Evolutionary conservation across 2,888 invertebrate genomes (phyloP).

Genomic region (Prosopocoilus inquinatus): DNA sequence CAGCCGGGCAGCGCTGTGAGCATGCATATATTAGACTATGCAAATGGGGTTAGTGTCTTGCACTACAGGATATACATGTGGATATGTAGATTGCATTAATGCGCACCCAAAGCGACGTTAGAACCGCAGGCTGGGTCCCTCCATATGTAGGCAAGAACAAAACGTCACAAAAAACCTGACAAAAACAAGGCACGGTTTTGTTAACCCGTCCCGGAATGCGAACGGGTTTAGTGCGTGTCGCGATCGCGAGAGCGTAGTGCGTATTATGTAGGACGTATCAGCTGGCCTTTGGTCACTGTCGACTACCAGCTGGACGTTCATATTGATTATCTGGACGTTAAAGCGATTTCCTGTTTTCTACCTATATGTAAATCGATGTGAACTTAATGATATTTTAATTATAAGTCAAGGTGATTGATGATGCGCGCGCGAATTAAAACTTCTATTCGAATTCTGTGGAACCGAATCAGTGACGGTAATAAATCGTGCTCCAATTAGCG

Average conservation of each 20-base stretch:
- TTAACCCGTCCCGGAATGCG: slow-evolving; percentile 17
- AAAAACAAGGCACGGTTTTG: slow-evolving; percentile 32
- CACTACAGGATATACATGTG: slow-evolving; percentile 36
- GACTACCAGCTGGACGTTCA: slow-evolving; percentile 29
- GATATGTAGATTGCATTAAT: slow-evolving; percentile 34
- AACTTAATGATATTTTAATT: slow-evolving; percentile 44
- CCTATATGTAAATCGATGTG: slow-evolving; percentile 40
- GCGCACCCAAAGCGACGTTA: slow-evolving; percentile 34
- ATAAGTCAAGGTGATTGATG: slow-evolving; percentile 38
- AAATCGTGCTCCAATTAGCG: slow-evolving; percentile 37
- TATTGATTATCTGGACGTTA: slow-evolving; percentile 31
- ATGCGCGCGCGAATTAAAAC: slow-evolving; percentile 17
- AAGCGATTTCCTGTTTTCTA: slow-evolving; percentile 31
- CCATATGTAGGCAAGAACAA: slow-evolving; percentile 29
- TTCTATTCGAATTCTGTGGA: slow-evolving; percentile 10
- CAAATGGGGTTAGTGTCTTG: slow-evolving; percentile 41
- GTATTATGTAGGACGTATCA: slow-evolving; percentile 23
- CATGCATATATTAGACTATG: slow-evolving; percentile 45
- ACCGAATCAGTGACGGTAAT: slow-evolving; percentile 23
- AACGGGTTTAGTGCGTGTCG: slow-evolving; percentile 26
- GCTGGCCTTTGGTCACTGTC: slow-evolving; percentile 33
- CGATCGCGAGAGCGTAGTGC: slow-evolving; percentile 22
- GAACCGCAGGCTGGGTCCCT: slow-evolving; percentile 17
- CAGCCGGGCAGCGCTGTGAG: slow-evolving; percentile 38
- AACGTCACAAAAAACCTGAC: slow-evolving; percentile 41